Base-by-base conservation (phyloP, 2,797 vertebrate species). In the Lithobates pipiens region DNA sequence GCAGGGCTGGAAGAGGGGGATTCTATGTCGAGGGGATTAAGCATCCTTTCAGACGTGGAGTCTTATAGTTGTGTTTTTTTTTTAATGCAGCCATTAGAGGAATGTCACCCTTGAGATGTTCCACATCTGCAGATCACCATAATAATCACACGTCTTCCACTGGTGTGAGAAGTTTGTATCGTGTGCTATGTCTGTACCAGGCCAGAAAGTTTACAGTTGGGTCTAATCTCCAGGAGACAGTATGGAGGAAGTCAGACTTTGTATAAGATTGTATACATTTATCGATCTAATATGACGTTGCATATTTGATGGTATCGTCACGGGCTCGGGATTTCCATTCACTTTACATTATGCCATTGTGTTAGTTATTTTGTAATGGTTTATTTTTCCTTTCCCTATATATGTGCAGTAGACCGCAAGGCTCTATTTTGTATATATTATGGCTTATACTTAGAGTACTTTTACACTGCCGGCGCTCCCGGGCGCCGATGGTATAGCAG, bases 171-270 rank as follows among this genome's bases (percentile, higher is more conserved):
- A 15, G 57, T 78, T 78, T 78, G 67, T 78, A 46, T 29, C 42
- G 36, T 80, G 65, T 69, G 77, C 23, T 67, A 69, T 36, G 32
- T 39, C 36, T 27, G 4, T 44, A 18, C 42, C 34, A 39, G 23
- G n/a, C 25, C 25, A 18, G n/a, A 80, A 46, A 70, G 77, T 80
- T 80, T 80, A 80, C 65, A 80, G 25, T 80, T 25, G 65, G 77
- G 69, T 70, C 42, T 80, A 65, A 80, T 80, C 77, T 70, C 69
- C 16, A 39, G 77, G 65, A 80, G 77, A 80, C 63, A 5, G 77
- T 32, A 50, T 7, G 25, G 23, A 9, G 42, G 10, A 78, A 46
- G 36, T 13, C 63, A 46, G 65, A 25, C 25, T 69, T 39, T 67
- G 42, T 44, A 13, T 46, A 46, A 46, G 44, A 18, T 80, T 80